These are phyloP conservation scores for Calameuta filiformis DNA, from an alignment of 2,888 invertebrate species.

Conservation along the genomic window DNA sequence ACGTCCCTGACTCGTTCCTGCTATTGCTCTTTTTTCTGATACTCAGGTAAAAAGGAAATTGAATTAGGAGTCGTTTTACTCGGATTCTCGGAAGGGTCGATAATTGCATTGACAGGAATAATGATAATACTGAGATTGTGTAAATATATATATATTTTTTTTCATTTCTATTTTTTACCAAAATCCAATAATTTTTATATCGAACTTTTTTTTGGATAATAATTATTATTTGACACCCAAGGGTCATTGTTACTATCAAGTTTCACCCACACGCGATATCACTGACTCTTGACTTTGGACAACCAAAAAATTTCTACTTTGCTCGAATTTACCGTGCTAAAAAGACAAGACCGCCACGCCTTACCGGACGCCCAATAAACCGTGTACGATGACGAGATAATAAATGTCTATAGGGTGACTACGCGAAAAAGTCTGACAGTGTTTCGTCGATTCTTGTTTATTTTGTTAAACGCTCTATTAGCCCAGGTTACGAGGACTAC, in stretches of 20 bases:
- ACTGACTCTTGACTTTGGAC: background rate
- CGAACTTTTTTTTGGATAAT: too few relatives aligned
- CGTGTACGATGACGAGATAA: constrained; percentile 26
- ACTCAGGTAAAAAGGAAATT: constrained; percentile 8
- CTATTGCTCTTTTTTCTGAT: constrained; percentile 5
- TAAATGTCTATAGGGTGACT: constrained; percentile 36
- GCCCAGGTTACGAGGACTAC: constrained; percentile 5
- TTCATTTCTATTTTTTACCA: too few relatives aligned
- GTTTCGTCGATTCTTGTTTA: constrained; percentile 27
- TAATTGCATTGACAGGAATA: background rate
- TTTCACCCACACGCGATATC: background rate
- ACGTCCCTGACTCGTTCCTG: constrained; percentile 13
- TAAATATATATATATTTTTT: too few relatives aligned
- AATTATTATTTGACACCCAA: too few relatives aligned
- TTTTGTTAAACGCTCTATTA: constrained; percentile 33
- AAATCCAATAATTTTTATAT: too few relatives aligned
- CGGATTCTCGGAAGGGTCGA: constrained; percentile 12
- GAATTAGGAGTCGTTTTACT: constrained; percentile 14
- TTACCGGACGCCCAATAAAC: constrained; percentile 17
- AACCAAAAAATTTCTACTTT: constrained; percentile 2
- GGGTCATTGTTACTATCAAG: too few relatives aligned
- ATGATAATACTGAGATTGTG: too few relatives aligned
- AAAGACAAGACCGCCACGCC: constrained; percentile 29
- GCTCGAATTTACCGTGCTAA: background rate
- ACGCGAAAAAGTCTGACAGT: constrained; percentile 22